Conservation (phyloP, 2,113 vertebrate genomes). For the Sisor rabdophorus region DNA sequence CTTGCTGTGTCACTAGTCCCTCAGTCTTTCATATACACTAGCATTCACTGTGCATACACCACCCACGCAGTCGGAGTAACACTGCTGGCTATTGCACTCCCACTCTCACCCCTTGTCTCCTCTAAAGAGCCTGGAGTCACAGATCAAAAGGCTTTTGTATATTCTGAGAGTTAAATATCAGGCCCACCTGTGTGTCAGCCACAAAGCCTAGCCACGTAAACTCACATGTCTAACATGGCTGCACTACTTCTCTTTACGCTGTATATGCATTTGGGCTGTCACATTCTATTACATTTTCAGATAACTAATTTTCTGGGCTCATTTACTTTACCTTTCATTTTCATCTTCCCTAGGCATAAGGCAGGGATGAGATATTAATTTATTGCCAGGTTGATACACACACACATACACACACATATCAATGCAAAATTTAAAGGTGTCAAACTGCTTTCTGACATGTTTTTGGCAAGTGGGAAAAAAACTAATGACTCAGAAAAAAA, state of each 20-base stretch:
- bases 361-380: too few species aligned
- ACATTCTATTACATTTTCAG: background rate
- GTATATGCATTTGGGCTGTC: background rate
- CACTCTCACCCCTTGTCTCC: slow-evolving; percentile 10
- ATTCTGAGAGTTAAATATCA: slow-evolving; percentile 42
- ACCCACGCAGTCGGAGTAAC: slow-evolving; percentile 24
- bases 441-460: too few species aligned
- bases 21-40: slow-evolving; percentile 19
- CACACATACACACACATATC: slow-evolving; percentile 3
- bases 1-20: slow-evolving; percentile 10
- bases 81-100: slow-evolving; percentile 22
- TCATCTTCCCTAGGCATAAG: too few species aligned
- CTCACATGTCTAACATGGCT: background rate
- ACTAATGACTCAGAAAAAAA: too few species aligned
- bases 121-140: slow-evolving; percentile 31
- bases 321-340: background rate
- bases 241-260: background rate
- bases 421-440: too few species aligned
- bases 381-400: too few species aligned
- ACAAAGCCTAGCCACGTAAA: background rate
- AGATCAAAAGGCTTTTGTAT: slow-evolving; percentile 47
- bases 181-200: slow-evolving; percentile 23
- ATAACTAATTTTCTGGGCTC: background rate
- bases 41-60: slow-evolving; percentile 21
- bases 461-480: too few species aligned